These are phyloP conservation scores for Oxycera nigricornis DNA, from an alignment of 2,888 invertebrate genomes.

Conservation along the genomic window DNA sequence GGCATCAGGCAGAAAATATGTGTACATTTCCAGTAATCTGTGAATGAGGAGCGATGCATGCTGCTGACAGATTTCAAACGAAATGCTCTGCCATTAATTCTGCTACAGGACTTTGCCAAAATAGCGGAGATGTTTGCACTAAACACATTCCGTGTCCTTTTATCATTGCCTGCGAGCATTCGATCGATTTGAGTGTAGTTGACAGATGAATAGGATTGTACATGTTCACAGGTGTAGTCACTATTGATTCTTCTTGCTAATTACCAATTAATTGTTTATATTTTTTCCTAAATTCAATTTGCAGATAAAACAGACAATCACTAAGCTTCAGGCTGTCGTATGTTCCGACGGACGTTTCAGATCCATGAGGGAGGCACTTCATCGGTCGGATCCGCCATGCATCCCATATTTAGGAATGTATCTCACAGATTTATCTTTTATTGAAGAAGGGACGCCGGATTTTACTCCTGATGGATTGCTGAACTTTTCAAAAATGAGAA, in stretches of 20 bases:
- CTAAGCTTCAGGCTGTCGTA: conserved; percentile 83
- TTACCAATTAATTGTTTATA: neutral
- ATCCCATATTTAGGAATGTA: conserved; percentile 90
- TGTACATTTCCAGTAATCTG: conserved; percentile 32
- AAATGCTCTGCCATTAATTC: conserved; percentile 25
- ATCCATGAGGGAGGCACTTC: conserved; percentile 84
- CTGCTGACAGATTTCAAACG: conserved; percentile 25
- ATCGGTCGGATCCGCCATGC: conserved; percentile 88
- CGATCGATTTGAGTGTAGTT: neutral
- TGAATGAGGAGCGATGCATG: conserved; percentile 44
- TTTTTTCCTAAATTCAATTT: neutral
- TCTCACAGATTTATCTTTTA: conserved; percentile 88
- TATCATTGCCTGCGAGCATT: neutral
- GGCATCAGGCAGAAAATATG: conserved; percentile 26
- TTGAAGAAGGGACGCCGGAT: conserved; percentile 91
- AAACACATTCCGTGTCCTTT: neutral
- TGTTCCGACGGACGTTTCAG: conserved; percentile 89
- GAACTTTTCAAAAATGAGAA: conserved; percentile 94
- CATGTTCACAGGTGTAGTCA: no score
- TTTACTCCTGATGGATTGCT: conserved; percentile 87
- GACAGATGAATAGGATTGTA: neutral
- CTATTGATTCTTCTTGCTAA: no score
- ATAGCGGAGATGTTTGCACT: neutral
- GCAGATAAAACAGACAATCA: conserved; percentile 86
- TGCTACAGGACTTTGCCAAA: neutral